phyloP scores from a whole-genome alignment of 2,113 vertebrate genomes.

The Calyptommatus sinebrachiatus region DNA sequence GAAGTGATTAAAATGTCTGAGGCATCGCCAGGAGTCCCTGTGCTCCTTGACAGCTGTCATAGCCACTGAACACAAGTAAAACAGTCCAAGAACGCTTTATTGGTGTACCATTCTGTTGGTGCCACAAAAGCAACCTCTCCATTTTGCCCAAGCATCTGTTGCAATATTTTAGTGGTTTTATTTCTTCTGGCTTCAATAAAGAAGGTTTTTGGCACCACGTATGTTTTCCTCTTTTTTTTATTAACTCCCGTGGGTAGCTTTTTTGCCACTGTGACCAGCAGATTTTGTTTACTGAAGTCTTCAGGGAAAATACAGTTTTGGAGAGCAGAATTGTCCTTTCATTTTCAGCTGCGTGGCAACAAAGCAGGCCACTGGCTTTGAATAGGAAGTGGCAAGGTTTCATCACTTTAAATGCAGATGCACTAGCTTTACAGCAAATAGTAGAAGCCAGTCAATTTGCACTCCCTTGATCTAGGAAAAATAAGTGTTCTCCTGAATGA shows the following conservation, averaged over 20 bases:
- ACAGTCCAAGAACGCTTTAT: conserved; percentile 69
- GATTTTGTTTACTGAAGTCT: conserved; percentile 62
- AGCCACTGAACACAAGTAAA: conserved; percentile 67
- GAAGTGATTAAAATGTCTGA: conserved; percentile 74
- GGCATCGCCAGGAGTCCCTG: conserved; percentile 61
- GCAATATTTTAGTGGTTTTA: conserved; percentile 55
- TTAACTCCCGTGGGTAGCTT: conserved; percentile 27
- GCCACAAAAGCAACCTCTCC: conserved; percentile 50
- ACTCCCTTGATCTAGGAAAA: conserved; percentile 35
- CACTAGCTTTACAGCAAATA: conserved; percentile 47
- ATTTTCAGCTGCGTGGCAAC: conserved; percentile 47
- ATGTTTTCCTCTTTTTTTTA: conserved; percentile 38
- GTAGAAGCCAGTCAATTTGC: conserved; percentile 48
- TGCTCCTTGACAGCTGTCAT: conserved; percentile 77
- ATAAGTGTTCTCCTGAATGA: conserved; percentile 30
- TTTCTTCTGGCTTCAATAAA: conserved; percentile 42
- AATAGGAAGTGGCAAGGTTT: conserved; percentile 52
- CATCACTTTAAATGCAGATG: conserved; percentile 59
- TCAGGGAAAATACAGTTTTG: conserved; percentile 62
- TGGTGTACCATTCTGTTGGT: conserved; percentile 58
- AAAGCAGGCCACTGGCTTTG: conserved; percentile 45
- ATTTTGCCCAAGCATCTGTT: conserved; percentile 66
- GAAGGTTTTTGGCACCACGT: conserved; percentile 28
- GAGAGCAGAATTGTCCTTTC: conserved; percentile 55
- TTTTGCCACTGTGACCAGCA: conserved; percentile 33